phyloP scores from a whole-genome alignment of 2,888 invertebrate species.

The Meghimatium bilineatum region DNA sequence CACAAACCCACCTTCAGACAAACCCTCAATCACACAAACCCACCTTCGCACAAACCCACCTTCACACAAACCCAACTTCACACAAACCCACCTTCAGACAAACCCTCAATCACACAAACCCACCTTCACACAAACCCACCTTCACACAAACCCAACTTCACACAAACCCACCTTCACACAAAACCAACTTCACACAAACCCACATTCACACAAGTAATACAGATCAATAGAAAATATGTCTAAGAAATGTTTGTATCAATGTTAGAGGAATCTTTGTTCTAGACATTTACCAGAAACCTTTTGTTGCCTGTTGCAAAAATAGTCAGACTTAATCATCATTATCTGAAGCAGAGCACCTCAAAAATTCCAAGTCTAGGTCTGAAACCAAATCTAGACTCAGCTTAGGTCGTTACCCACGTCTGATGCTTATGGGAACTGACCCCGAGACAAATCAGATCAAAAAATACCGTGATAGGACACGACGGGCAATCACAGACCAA shows the following conservation, averaged over 20 bases:
- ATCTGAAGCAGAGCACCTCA: neutral
- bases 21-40: neutral
- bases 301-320: no score
- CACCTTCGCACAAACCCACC: neutral
- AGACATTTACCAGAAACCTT: no score
- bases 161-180: neutral
- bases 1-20: neutral
- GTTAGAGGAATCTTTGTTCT: no score
- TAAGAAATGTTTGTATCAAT: no score
- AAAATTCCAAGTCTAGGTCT: neutral
- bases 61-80: neutral
- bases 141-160: neutral
- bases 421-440: neutral
- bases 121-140: neutral
- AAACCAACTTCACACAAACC: neutral
- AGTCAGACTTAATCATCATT: neutral
- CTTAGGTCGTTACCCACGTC: neutral
- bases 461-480: neutral
- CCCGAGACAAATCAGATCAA: constrained; percentile 23
- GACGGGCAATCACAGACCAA: constrained; percentile 5
- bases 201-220: neutral
- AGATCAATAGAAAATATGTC: no score
- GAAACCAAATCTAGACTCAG: neutral
- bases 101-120: neutral
- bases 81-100: neutral